Evolutionary conservation across 2,113 vertebrate genomes (phyloP), one percentile per base, ranked within the genome.

Genomic region (Archocentrus centrarchus): DNA sequence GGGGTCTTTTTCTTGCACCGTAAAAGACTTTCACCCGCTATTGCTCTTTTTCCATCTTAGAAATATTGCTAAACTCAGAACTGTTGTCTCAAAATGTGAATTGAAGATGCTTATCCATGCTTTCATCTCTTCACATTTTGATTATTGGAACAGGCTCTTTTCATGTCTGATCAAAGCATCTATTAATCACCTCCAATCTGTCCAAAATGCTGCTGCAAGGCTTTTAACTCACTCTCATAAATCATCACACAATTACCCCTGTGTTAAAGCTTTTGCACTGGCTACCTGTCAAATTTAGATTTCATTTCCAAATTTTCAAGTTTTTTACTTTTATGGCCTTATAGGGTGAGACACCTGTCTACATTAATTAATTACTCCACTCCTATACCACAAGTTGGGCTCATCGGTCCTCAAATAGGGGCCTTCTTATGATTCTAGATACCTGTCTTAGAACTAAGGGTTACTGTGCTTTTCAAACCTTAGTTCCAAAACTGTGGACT

Each of bases 101-200:
- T 30, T 50, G 24, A 24, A 30, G 41, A 50, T 30, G 41, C 10
- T 70, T 53, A 7, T 53, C 47, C 66, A 50, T 70, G 47, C 66
- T 70, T 70, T 70, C 66, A 70, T 70, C 24, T 70, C 44, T 13
- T 70, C 24, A 70, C 5, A 50, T 70, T 50, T 70, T 11, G 15
- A 70, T 70, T 70, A 70, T 70, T 50, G 5, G 18, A 50, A 50
- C 22, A 68, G 18, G 47, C 64, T 50, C 64, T 70, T 70, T 70
- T 70, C 24, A 50, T 4, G 24, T 50, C 41, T 70, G 64, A 70
- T 30, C 15, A 70, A 70, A 70, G 64, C 47, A 50, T 30, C 9
- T 70, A 70, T 70, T 50, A 20, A 50, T 70, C 24, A 47, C 24
- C 27, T 70, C 41, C 64, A 70, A 70, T 70, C 64, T 70, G 64